Evolutionary conservation across 2,797 vertebrate genomes (phyloP).

Genomic region (Fringilla coelebs): DNA sequence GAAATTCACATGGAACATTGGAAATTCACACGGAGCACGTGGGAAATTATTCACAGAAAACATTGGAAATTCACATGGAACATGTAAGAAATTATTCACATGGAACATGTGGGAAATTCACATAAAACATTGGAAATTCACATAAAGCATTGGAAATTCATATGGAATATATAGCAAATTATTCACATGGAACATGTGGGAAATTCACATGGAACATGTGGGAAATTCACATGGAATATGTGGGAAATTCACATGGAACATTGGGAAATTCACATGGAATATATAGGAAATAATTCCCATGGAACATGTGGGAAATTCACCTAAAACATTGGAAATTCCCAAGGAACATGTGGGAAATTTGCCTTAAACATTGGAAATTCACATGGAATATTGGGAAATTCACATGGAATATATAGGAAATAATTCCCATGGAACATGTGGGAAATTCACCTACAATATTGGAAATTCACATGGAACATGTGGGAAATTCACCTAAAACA

Average conservation of each 20-base stretch:
- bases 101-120: neutral
- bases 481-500: neutral
- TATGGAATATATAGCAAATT: neutral
- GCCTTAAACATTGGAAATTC: neutral
- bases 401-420: no score
- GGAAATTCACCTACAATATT: no score
- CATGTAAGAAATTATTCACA: no score
- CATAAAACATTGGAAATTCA: neutral
- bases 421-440: no score
- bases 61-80: neutral
- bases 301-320: accelerated
- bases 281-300: neutral
- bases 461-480: neutral
- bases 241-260: neutral
- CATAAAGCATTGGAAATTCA: neutral
- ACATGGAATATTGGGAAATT: no score
- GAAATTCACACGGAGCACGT: no score
- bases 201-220: neutral
- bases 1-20: accelerated
- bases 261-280: neutral
- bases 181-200: no score
- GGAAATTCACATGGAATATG: neutral
- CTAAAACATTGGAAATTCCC: neutral
- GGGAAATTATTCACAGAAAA: no score
- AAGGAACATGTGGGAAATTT: neutral